Evolutionary conservation across 53 echinoderm and acorn worm species (phyloP).

Genomic region (Zoroaster sp.): DNA sequence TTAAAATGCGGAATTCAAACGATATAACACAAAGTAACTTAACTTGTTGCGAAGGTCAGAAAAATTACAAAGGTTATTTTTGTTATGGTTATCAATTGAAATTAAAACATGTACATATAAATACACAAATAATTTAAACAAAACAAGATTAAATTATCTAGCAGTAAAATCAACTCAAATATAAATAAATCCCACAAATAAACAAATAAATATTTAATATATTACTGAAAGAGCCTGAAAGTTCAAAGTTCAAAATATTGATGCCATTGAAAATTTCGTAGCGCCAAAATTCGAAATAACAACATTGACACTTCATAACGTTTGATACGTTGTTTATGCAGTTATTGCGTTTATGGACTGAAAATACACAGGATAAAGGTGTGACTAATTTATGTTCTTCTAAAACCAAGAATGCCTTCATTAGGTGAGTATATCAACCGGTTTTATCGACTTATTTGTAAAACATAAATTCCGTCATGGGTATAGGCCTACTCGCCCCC

Average conservation of each 20-base stretch:
- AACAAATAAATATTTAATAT: background rate
- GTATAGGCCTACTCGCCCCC: background rate
- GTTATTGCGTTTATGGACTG: background rate
- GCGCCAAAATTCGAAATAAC: constrained; percentile 45
- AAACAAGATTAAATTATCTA: background rate
- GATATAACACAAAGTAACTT: background rate
- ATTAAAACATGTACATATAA: background rate
- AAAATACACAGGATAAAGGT: background rate
- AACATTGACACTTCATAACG: background rate
- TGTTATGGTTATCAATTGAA: too few species aligned
- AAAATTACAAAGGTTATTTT: too few species aligned
- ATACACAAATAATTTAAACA: background rate
- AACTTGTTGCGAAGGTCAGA: background rate
- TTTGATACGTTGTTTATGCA: background rate
- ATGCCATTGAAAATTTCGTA: background rate
- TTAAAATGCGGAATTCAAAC: background rate
- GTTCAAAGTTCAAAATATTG: background rate
- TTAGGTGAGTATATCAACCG: background rate
- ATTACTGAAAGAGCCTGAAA: constrained; percentile 21
- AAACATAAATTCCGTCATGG: background rate
- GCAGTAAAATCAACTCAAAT: background rate
- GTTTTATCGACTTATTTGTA: background rate
- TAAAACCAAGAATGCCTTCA: background rate
- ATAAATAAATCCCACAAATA: background rate
- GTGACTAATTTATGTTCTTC: background rate